A percentile compares a stretch with the other conserved stretches of the same genome.
phyloP scores from a whole-genome alignment of 2,888 invertebrate genomes.

The Caenorhabditis plicata region DNA sequence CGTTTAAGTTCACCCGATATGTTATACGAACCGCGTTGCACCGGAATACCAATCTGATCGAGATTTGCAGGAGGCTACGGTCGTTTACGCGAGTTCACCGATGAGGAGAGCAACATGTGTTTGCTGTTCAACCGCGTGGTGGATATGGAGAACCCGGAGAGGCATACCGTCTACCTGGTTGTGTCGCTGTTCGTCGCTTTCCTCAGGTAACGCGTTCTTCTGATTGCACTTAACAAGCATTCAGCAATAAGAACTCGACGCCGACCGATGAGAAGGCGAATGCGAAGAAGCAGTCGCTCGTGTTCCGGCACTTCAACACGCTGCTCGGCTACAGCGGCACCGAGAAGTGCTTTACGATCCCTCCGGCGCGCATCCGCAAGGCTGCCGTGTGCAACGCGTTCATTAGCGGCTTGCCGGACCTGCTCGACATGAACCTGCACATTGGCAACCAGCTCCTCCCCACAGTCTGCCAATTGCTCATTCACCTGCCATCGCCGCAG shows the following conservation, averaged over 20 bases:
- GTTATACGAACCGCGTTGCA: too few relatives aligned
- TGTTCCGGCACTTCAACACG: slow-evolving; percentile 86
- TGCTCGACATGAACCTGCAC: slow-evolving; percentile 90
- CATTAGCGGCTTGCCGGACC: slow-evolving; percentile 81
- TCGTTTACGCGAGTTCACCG: slow-evolving; percentile 81
- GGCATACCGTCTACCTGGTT: slow-evolving; percentile 88
- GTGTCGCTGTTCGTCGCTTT: slow-evolving; percentile 88
- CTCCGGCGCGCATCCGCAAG: slow-evolving; percentile 81
- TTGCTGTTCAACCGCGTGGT: slow-evolving; percentile 83
- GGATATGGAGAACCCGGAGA: slow-evolving; percentile 89
- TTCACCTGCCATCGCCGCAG: slow-evolving; percentile 81
- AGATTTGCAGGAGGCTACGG: slow-evolving; percentile 67
- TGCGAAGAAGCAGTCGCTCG: slow-evolving; percentile 75
- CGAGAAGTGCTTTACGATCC: slow-evolving; percentile 87
- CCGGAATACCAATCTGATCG: too few relatives aligned
- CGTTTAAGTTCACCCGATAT: not conserved
- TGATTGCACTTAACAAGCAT: too few relatives aligned
- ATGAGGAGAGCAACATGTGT: slow-evolving; percentile 80
- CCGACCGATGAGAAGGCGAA: slow-evolving; percentile 61
- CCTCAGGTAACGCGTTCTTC: slow-evolving; percentile 31
- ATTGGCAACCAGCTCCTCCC: slow-evolving; percentile 87
- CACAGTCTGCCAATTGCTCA: slow-evolving; percentile 78
- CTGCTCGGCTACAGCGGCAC: slow-evolving; percentile 88
- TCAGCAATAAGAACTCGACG: slow-evolving; percentile 46
- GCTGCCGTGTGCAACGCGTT: slow-evolving; percentile 95